Base-by-base conservation (phyloP, 2,797 vertebrate genomes). In the Zenarchopterus dispar region DNA sequence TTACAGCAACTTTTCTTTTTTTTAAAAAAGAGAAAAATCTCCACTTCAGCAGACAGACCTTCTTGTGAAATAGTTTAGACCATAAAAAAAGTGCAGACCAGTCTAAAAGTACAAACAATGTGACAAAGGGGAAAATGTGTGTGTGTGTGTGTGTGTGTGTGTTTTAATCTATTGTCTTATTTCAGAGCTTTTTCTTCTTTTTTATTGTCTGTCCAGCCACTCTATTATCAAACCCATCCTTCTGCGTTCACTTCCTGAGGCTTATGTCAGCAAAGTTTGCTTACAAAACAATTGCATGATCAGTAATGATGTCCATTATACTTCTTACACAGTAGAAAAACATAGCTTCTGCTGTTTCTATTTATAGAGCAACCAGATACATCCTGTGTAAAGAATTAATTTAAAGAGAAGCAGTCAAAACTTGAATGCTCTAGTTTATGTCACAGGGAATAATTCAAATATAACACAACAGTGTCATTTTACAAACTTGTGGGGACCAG, bases 351-450 rank as follows among this genome's bases (percentile, higher is more conserved):
- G 26, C 59, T 73, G 56, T 46, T 62, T 70, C 22, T 86, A 77
- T 84, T 82, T 77, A 67, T 81, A 76, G 56, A 76, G 75, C 43
- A 82, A 80, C 67, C 53, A 64, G 73, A 86, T 59, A 66, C 41
- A 45, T 69, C 57, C 63, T 77, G 77, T 66, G 65, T 62, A 59
- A 63, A 69, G 52, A 72, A 64, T 44, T 48, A 45, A 51, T 55
- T 42, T 56, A 67, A 78, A 77, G 50, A 62, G 49, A 21, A 60
- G 43, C 60, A 50, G 54, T 39, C 51, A 64, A 68, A 79, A 78
- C 46, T 57, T 15, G 59, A 73, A 50, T 42, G 6, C 36, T 50
- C 33, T 17, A 36, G 19, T 42, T 64, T 49, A 62, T 17, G 8
- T 31, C 59, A 57, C 18, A 3, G 60, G 42, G 39, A 57, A 9